Percentiles rank a stretch among this genome's conserved stretches.
phyloP scores from a whole-genome alignment of 2,113 vertebrate species.

The Cyprinodon variegatus region DNA sequence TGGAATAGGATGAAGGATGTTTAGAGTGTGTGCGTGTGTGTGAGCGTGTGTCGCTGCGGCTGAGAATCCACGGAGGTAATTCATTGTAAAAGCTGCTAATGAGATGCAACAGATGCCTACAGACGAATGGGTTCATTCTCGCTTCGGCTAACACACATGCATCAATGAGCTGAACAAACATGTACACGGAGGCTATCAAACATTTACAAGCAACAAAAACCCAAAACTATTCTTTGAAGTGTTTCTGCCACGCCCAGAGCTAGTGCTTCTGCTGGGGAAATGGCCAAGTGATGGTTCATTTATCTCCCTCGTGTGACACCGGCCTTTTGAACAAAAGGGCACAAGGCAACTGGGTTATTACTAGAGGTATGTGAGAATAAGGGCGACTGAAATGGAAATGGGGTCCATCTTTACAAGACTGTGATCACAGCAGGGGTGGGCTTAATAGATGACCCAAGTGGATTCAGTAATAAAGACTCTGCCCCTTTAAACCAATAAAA shows the following conservation, averaged over 20 bases:
- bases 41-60: background rate
- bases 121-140: conserved; percentile 12
- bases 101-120: conserved; percentile 65
- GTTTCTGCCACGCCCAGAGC: conserved; percentile 28
- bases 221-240: background rate
- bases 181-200: background rate
- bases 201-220: background rate
- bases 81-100: conserved; percentile 56
- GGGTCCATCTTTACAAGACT: conserved; percentile 52
- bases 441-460: conserved; percentile 47
- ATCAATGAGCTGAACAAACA: conserved; percentile 2
- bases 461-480: conserved; percentile 22
- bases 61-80: conserved; percentile 37
- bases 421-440: conserved; percentile 43
- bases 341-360: conserved; percentile 27
- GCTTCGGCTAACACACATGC: background rate
- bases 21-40: conserved; percentile 1
- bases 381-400: conserved; percentile 54
- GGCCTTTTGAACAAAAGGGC: conserved; percentile 49
- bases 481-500: conserved; percentile 16
- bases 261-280: conserved; percentile 12
- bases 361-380: conserved; percentile 19
- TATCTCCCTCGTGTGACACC: conserved; percentile 49
- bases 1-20: conserved; percentile 49
- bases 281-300: conserved; percentile 36